Evolutionary conservation across 2,888 invertebrate genomes (phyloP).

Genomic region (Agrypnus murinus): DNA sequence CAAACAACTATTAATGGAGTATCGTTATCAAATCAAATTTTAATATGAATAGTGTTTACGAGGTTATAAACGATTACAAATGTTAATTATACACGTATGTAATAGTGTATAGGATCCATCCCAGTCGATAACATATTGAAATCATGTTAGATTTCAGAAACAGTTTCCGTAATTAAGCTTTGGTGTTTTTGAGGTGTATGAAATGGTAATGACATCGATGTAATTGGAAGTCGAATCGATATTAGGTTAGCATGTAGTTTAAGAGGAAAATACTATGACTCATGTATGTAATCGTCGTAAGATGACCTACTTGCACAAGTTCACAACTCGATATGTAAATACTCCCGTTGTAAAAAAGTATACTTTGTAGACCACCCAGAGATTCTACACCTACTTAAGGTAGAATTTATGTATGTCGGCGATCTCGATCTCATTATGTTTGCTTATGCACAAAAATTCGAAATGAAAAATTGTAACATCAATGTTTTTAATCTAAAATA

Average conservation of each 20-base stretch:
- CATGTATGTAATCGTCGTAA: conserved; percentile 7
- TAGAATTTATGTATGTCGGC: no score
- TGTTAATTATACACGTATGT: background rate
- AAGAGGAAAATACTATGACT: conserved; percentile 12
- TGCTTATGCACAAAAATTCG: no score
- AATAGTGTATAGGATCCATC: background rate
- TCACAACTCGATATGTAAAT: no score
- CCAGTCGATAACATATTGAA: background rate
- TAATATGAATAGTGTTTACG: background rate
- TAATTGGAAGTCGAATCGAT: conserved; percentile 14
- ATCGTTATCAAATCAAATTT: background rate
- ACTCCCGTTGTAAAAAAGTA: no score
- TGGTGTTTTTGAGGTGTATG: background rate
- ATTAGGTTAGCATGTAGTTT: background rate
- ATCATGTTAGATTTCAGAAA: background rate
- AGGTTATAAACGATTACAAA: background rate
- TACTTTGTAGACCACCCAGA: no score
- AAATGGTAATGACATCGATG: conserved; percentile 12
- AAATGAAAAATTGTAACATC: no score
- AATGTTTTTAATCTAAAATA: no score
- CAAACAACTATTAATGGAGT: no score
- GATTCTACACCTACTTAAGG: no score
- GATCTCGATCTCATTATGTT: no score
- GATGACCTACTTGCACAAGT: background rate
- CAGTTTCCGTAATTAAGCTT: background rate